Evolutionary conservation across 2,113 vertebrate genomes (phyloP), one percentile per base, ranked within the genome.

Genomic region (Cyprinus carpio): DNA sequence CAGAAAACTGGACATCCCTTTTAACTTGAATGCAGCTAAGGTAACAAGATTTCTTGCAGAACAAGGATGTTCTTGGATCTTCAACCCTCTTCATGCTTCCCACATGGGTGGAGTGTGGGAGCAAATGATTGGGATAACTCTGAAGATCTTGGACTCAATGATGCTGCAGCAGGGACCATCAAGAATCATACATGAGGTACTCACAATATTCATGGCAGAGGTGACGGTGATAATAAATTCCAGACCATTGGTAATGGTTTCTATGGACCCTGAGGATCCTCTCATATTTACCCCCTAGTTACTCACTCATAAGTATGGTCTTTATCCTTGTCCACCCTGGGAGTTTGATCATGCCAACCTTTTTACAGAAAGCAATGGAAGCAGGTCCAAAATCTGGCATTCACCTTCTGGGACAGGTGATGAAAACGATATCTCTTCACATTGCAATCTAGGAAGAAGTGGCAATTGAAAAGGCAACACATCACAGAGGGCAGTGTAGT

Each of bases 361-460:
- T n/a, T 51, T 5, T 83, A 71, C 65, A 74, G 20, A 43, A 29
- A 20, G 37, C 82, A 83, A n/a, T 75, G 46, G 67, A 84, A 75
- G 23, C 82, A 29, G 25, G 69, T 84, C 13, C 34, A 84, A 31
- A 84, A 54, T 58, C 9, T 84, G n/a, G 69, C 65, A 13, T 34
- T 37, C 25, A 69, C 81, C 10, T 83, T 83, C 65, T 83, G 67
- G 49, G 49, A 54, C 15, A 54, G 49, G 49, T 54, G 49, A 15
- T 4, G 15, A 16, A 54, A 60, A 18, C 56, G n/a, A 60, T 75
- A 75, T 4, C 72, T 43, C 7, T 75, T 37, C 37, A 75, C 34
- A 2, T 16, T 75, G 20, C 72, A 43, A 12, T 25, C 25, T 65
- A 65, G 62, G 13, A 65, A 65, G 62, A 29, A 65, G 25, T 29